Base-by-base conservation (phyloP, 2,888 invertebrate genomes). In the Cactoblastis cactorum region DNA sequence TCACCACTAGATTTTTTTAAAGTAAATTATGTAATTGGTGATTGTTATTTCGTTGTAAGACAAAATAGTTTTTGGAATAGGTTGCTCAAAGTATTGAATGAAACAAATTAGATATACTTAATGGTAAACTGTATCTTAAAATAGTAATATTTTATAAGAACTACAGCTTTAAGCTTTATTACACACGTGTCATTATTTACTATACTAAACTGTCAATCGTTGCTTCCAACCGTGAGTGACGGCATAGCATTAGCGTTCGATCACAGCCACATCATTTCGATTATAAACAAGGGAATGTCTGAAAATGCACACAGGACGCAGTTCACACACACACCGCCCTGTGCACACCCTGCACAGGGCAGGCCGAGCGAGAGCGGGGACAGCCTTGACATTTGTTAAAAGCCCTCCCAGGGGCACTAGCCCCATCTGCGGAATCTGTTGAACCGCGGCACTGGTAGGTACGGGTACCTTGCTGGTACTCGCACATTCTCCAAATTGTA, bases 401-500 rank as follows among this genome's bases (percentile, higher is more conserved):
- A 58, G 62, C 65, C 61, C 56, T 51, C 8, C 52, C 50, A 56
- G 66, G 74, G 75, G 67, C 77, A 72, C 79, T 86, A 85, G 80
- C 87, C 87, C 85, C 87, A 86, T 56, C 86, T 84, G 57, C 88
- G 87, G 71, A 83, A 80, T 55, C 87, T 79, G 70, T 75, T 83
- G 68, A 78, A 85, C 55, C 69, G 77, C 53, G 83, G 79, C 57
- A 87, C 85, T 35, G 87, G 80, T 52, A 88, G 75, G 67, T 89
- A 89, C 19, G 89, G 88, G 62, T 88, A 88, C 62, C 87, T 72
- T 53, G 87, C 80, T 37, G 90, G 90, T 54, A 90, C 90, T 59
- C 80, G 77, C 66, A 89, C 90, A 60, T 90, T 82, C 69, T 90
- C 89, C 64, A 90, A 65, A 67, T 90, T 90, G 70, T 89, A 90